phyloP scores from a whole-genome alignment of 2,797 vertebrate genomes.

The Sciurus vulgaris region DNA sequence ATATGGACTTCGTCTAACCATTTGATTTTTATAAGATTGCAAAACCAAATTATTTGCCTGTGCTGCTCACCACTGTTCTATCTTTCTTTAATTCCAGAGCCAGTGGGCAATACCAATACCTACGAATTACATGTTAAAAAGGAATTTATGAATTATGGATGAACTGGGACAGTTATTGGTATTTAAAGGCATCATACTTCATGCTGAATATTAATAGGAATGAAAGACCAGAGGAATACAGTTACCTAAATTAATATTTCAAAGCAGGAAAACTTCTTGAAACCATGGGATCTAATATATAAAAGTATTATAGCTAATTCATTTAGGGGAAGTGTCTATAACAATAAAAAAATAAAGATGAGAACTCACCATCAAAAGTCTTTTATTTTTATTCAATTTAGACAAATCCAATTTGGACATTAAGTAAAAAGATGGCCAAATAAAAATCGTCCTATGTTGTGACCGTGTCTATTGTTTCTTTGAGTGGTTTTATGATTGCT shows the following conservation, averaged over 20 bases:
- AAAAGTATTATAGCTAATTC: conserved; percentile 40
- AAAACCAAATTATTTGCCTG: conserved; percentile 76
- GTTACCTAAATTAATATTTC: conserved; percentile 49
- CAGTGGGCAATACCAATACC: conserved; percentile 80
- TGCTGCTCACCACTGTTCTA: conserved; percentile 58
- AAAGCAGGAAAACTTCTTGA: conserved; percentile 48
- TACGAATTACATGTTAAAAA: conserved; percentile 84
- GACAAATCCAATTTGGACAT: background rate
- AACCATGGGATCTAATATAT: conserved; percentile 16
- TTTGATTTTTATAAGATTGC: conserved; percentile 68
- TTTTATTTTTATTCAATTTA: conserved; percentile 46
- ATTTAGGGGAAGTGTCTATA: conserved; percentile 59
- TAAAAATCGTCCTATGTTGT: background rate
- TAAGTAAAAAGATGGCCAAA: conserved; percentile 45
- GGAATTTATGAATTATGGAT: conserved; percentile 85
- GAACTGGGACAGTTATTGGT: conserved; percentile 78
- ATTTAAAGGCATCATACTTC: conserved; percentile 82
- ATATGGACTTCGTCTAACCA: conserved; percentile 78
- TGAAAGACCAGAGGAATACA: conserved; percentile 53
- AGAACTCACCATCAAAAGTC: background rate
- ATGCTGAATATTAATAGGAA: conserved; percentile 82
- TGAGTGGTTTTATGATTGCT: conserved; percentile 4
- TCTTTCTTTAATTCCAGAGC: conserved; percentile 83
- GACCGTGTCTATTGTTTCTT: background rate
- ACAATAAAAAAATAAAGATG: conserved; percentile 15